phyloP scores from a whole-genome alignment of 2,888 invertebrate species.

The Acheta domesticus region DNA sequence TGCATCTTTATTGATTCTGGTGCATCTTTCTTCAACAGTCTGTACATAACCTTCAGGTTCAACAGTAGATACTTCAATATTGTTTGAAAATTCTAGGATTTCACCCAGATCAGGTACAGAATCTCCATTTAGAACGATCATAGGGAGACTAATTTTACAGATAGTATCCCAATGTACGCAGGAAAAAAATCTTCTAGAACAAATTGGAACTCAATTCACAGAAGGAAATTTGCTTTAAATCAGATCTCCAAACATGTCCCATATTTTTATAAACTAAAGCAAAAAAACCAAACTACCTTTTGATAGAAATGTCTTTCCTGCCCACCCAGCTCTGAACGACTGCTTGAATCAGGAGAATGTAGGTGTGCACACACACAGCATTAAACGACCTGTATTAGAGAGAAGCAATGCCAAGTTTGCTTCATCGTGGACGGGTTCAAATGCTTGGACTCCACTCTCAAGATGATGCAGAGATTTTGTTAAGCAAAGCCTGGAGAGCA shows the following conservation, averaged over 20 bases:
- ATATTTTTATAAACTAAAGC: background rate
- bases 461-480: conserved; percentile 53
- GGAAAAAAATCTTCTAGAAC: too few relatives aligned
- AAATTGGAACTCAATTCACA: too few relatives aligned
- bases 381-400: conserved; percentile 77
- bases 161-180: too few relatives aligned
- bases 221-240: too few relatives aligned
- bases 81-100: too few relatives aligned
- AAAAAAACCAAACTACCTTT: conserved; percentile 50
- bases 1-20: too few relatives aligned
- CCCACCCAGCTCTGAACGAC: conserved; percentile 43
- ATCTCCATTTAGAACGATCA: too few relatives aligned
- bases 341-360: conserved; percentile 46
- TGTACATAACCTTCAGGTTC: too few relatives aligned
- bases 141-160: too few relatives aligned
- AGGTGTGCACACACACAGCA: conserved; percentile 76
- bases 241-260: background rate
- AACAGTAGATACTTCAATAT: too few relatives aligned
- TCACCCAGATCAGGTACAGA: too few relatives aligned
- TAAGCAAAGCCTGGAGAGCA: conserved; percentile 49
- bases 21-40: too few relatives aligned
- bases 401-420: conserved; percentile 76
- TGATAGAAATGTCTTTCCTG: conserved; percentile 64
- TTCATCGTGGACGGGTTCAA: conserved; percentile 67
- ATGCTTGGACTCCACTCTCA: conserved; percentile 66